Evolutionary conservation across 2,888 invertebrate species (phyloP).

Genomic region (Hoplodrina blanda): DNA sequence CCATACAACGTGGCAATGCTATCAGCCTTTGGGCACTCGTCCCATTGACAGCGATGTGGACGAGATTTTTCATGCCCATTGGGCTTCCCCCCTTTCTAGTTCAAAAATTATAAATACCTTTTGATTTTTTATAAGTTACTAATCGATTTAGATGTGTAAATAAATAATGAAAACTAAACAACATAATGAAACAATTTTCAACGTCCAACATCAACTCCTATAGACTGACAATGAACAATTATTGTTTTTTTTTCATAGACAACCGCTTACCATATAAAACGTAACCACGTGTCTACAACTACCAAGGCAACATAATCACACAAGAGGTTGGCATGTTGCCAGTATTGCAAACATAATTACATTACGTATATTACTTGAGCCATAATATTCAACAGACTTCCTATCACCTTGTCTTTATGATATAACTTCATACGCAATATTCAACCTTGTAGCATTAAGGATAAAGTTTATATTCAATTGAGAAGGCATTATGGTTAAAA

Average conservation of each 20-base stretch:
- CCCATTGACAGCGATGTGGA: no score
- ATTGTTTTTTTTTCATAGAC: not conserved
- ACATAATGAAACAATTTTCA: not conserved
- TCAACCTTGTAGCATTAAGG: not conserved
- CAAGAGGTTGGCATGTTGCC: conserved; percentile 62
- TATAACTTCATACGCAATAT: conserved; percentile 15
- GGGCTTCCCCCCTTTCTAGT: no score
- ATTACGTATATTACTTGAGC: conserved; percentile 58
- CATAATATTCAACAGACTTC: conserved; percentile 61
- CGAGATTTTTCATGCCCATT: no score
- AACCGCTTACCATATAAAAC: conserved; percentile 33
- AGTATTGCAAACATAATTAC: conserved; percentile 65
- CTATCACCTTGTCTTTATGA: conserved; percentile 60
- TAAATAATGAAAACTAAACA: not conserved
- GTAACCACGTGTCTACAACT: conserved; percentile 53
- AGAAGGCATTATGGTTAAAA: conserved; percentile 1
- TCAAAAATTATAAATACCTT: no score
- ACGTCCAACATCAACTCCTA: not conserved
- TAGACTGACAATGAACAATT: conserved; percentile 8
- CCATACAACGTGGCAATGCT: no score
- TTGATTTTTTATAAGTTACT: no score
- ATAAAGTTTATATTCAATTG: conserved; percentile 36
- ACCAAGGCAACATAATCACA: conserved; percentile 67
- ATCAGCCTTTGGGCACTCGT: no score
- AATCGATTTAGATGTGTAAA: no score